Conservation (phyloP, 2,888 invertebrate species). For the Apamea crenata region DNA sequence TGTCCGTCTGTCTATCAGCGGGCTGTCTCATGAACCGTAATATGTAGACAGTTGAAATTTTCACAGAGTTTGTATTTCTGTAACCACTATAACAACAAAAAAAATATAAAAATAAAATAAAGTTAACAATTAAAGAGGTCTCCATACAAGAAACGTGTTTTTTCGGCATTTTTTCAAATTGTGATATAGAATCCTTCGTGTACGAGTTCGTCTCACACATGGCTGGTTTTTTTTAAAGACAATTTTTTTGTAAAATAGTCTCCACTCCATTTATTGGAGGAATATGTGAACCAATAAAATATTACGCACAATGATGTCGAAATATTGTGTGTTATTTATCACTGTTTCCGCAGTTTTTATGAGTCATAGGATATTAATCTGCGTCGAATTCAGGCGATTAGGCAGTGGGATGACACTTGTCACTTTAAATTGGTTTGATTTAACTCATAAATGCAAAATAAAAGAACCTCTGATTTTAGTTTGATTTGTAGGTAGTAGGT, state of each 20-base stretch:
- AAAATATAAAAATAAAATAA: too few relatives aligned
- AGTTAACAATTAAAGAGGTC: too few relatives aligned
- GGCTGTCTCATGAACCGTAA: too few relatives aligned
- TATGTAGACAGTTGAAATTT: too few relatives aligned
- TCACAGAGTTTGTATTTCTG: too few relatives aligned
- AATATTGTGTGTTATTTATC: constrained; percentile 25
- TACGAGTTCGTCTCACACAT: too few relatives aligned
- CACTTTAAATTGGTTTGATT: not conserved
- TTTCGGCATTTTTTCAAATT: too few relatives aligned
- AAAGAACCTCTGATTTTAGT: not conserved
- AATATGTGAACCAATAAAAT: constrained; percentile 1
- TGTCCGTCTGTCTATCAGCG: too few relatives aligned
- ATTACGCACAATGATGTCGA: constrained; percentile 1
- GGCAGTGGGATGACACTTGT: not conserved
- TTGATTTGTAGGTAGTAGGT: not conserved
- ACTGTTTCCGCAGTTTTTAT: constrained; percentile 31
- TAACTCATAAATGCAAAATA: not conserved
- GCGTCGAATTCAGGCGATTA: constrained; percentile 3
- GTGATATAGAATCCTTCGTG: too few relatives aligned
- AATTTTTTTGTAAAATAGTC: constrained; percentile 10
- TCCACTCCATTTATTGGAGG: too few relatives aligned
- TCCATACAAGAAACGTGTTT: too few relatives aligned
- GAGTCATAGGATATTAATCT: constrained; percentile 38
- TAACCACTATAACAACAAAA: too few relatives aligned
- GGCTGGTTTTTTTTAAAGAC: constrained; percentile 7